Percentiles rank a stretch among this genome's conserved stretches.
Conservation (phyloP, 1,140 invertebrate genomes). For the Drosophila rufa region DNA sequence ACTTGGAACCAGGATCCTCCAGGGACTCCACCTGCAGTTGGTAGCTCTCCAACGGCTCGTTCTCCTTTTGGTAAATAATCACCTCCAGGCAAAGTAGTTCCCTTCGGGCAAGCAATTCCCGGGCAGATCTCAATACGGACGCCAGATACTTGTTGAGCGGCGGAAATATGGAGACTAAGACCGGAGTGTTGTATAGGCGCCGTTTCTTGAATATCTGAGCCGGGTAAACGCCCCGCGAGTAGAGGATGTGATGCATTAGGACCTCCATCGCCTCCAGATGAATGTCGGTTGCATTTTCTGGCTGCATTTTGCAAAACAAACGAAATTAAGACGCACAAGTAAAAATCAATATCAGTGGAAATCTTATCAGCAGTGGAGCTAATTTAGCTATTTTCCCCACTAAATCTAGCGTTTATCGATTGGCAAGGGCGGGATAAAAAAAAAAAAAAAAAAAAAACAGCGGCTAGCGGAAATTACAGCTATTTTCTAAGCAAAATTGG, state of each 20-base stretch:
- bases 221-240: conserved; percentile 75
- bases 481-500: not conserved
- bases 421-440: too few relatives aligned
- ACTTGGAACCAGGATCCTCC: conserved; percentile 3
- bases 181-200: conserved; percentile 72
- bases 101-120: conserved; percentile 43
- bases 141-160: conserved; percentile 70
- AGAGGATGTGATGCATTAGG: conserved; percentile 74
- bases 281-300: conserved; percentile 52
- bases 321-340: conserved; percentile 4
- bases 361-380: not conserved
- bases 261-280: conserved; percentile 77
- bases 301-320: conserved; percentile 48
- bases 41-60: conserved; percentile 55
- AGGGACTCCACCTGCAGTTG: conserved; percentile 23
- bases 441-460: too few relatives aligned
- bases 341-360: conserved; percentile 11
- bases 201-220: conserved; percentile 74
- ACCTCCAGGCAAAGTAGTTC: conserved; percentile 60
- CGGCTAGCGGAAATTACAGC: not conserved
- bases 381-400: too few relatives aligned
- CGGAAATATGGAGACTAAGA: conserved; percentile 71
- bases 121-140: conserved; percentile 54
- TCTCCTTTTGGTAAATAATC: conserved; percentile 57
- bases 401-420: too few relatives aligned